A percentile compares a stretch with the other conserved stretches of the same genome.
Conservation (phyloP, 2,113 vertebrate species). For the Pterocles burchelli region DNA sequence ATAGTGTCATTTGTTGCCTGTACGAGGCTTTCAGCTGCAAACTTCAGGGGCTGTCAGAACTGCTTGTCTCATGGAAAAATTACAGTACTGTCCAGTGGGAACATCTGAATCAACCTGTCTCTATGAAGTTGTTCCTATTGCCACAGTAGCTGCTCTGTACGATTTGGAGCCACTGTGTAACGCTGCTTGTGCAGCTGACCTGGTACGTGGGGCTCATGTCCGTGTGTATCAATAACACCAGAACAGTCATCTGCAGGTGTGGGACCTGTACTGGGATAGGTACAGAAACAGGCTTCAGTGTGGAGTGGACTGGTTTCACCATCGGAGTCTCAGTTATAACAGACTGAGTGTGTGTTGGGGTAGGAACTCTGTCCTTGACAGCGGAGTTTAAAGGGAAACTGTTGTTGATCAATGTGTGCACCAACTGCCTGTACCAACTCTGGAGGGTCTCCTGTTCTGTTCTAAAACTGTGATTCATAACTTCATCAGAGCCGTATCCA, state of each 20-base stretch:
- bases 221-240: neutral
- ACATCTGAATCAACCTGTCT: neutral
- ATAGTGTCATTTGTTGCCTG: neutral
- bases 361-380: neutral
- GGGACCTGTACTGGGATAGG: neutral
- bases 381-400: neutral
- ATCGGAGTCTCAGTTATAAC: neutral
- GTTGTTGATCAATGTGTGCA: neutral
- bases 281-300: neutral
- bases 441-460: neutral
- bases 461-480: neutral
- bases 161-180: neutral
- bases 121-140: neutral
- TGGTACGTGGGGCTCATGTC: neutral
- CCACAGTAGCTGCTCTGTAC: neutral
- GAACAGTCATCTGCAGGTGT: neutral
- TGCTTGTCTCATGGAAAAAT: neutral
- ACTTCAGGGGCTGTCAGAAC: neutral
- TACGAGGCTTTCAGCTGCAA: neutral
- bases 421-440: neutral
- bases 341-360: neutral
- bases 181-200: neutral
- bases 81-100: neutral
- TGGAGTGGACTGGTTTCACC: neutral
- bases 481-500: neutral